Evolutionary conservation across 2,113 vertebrate species (phyloP), one percentile per base, ranked within the genome.

Genomic region (Microtus pennsylvanicus): DNA sequence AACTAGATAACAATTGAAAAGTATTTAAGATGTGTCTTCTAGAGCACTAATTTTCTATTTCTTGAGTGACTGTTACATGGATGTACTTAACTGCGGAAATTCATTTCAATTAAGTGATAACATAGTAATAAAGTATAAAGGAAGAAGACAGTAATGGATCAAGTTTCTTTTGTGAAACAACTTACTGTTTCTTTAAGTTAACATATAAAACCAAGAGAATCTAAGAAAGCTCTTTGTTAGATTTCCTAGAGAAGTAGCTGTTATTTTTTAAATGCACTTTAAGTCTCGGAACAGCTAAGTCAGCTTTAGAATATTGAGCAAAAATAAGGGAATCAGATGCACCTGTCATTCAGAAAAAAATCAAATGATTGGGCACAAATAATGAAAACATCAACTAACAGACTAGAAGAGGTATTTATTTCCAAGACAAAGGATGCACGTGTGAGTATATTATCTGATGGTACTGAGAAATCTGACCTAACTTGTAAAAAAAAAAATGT

Each of bases 31-130:
- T 17, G 7, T 7, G 2, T 38, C 14, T 77, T 95, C 52, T 67
- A 88, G 42, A 92, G 47, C 22, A 93, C 19, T 93, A 58, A 14
- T 77, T 92, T 95, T 93, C 42, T 93, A 61, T 70, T 91, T 91
- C 47, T 92, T 65, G 42, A 11, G 3, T 85, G 22, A 21, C 70
- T 6, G 26, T 77, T 93, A 33, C 33, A 92, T 55, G 26, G 61
- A 89, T 82, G 35, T 77, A 16, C 12, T 69, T 92, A 86, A 86
- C 14, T 70, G 69, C 74, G 10, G 88, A 94, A 90, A 90, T 78
- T 75, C 13, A 33, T 61, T 70, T 93, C 90, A 86, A 70, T n/a
- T 85, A 72, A 78, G 70, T 28, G 65, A 63, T 28, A 88, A 35
- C 63, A 88, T 21, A 80, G 28, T 42, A 42, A 50, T 83, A 72